Conservation (phyloP, 2,113 vertebrate species). For the Pomatostomus ruficeps region DNA sequence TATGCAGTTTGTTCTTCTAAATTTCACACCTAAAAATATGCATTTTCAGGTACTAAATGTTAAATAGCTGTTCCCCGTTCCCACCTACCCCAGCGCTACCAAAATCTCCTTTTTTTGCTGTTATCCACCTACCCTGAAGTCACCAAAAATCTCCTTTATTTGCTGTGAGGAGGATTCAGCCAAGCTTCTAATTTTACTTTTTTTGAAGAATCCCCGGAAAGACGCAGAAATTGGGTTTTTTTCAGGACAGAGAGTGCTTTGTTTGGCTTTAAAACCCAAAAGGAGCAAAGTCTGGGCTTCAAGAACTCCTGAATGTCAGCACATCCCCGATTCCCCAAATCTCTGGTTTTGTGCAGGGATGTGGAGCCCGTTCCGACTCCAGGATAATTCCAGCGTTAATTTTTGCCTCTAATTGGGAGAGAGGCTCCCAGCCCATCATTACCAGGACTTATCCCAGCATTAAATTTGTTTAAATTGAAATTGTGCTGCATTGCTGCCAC, state of each 20-base stretch:
- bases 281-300: neutral
- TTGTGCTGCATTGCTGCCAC: slow-evolving; percentile 47
- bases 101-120: neutral
- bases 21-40: neutral
- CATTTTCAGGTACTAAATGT: neutral
- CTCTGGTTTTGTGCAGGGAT: neutral
- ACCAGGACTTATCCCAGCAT: slow-evolving; percentile 62
- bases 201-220: neutral
- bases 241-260: neutral
- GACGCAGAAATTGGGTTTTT: neutral
- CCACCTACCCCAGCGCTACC: neutral
- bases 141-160: neutral
- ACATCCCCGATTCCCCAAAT: neutral
- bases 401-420: slow-evolving; percentile 65
- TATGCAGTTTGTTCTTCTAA: neutral
- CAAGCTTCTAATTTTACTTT: neutral
- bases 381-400: slow-evolving; percentile 54
- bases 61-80: neutral
- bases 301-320: slow-evolving; percentile 35
- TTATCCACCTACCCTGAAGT: neutral
- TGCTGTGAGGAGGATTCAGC: neutral
- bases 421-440: slow-evolving; percentile 44
- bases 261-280: neutral
- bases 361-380: neutral
- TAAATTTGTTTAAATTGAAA: slow-evolving; percentile 71